Conservation (phyloP, 2,888 invertebrate species). For the Scelioninae gen. 1 region DNA sequence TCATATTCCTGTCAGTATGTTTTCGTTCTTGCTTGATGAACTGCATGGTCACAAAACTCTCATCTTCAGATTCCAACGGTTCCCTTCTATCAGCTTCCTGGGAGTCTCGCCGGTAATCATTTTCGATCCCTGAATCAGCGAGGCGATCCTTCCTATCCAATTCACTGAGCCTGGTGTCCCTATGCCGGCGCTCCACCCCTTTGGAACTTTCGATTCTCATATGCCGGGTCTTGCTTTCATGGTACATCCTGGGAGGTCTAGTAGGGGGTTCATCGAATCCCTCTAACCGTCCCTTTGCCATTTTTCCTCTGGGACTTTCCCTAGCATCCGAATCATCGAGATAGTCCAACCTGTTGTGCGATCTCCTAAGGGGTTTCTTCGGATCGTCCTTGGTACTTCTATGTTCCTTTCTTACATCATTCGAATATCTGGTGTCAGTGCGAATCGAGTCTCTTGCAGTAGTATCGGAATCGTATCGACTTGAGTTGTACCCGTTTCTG, state of each 20-base stretch:
- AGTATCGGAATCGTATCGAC: conserved; percentile 82
- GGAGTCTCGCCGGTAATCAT: conserved; percentile 91
- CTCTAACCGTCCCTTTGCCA: conserved; percentile 73
- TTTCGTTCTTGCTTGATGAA: conserved; percentile 90
- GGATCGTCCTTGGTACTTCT: conserved; percentile 76
- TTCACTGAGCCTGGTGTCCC: conserved; percentile 83
- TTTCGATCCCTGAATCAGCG: conserved; percentile 92
- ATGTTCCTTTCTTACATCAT: conserved; percentile 77
- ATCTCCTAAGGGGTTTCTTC: conserved; percentile 79
- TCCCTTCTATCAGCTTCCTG: conserved; percentile 81
- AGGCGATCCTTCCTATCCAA: conserved; percentile 87
- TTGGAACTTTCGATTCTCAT: conserved; percentile 83
- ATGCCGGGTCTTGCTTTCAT: conserved; percentile 82
- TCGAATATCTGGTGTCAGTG: conserved; percentile 76
- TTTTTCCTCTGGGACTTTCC: conserved; percentile 76
- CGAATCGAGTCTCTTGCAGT: conserved; percentile 80
- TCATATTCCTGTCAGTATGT: conserved; percentile 88
- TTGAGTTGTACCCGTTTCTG: conserved; percentile 79
- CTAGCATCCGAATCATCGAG: conserved; percentile 81
- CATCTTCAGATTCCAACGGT: conserved; percentile 88
- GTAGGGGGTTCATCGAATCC: conserved; percentile 79
- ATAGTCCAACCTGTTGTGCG: conserved; percentile 79
- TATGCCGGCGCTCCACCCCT: conserved; percentile 80
- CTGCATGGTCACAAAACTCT: conserved; percentile 88
- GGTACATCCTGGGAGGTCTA: conserved; percentile 76